Evolutionary conservation across 2,888 invertebrate species (phyloP).

Genomic region (Julus scanicus): DNA sequence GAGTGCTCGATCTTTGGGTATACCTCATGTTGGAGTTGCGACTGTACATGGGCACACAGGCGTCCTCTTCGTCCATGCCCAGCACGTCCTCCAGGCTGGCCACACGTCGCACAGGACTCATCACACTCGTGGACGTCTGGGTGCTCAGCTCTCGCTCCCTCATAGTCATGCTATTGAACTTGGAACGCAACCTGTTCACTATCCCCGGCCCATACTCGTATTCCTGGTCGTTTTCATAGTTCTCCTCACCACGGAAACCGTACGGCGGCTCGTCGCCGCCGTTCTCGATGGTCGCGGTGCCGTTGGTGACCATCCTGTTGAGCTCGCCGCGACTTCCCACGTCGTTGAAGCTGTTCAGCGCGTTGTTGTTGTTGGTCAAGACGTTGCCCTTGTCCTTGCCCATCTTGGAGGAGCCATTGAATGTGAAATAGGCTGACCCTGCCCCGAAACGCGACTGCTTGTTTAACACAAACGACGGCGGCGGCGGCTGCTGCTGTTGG

Average conservation of each 20-base stretch:
- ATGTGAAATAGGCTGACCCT: not conserved
- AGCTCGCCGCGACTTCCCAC: not conserved
- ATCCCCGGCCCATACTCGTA: slow-evolving; percentile 59
- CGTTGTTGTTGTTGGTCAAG: slow-evolving; percentile 7
- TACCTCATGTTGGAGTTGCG: not conserved
- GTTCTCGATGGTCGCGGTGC: not conserved
- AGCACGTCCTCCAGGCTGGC: slow-evolving; percentile 57
- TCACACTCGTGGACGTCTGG: not conserved
- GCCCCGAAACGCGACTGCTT: not conserved
- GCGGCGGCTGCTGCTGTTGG: no score
- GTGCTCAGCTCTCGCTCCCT: not conserved
- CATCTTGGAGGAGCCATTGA: not conserved
- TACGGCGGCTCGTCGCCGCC: not conserved
- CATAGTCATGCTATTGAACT: slow-evolving; percentile 57
- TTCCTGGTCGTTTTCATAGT: slow-evolving; percentile 44
- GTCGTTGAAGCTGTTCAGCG: not conserved
- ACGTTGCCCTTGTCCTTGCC: not conserved
- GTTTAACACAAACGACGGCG: not conserved
- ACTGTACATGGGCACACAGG: not conserved
- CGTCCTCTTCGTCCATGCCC: slow-evolving; percentile 31
- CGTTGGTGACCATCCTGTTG: not conserved
- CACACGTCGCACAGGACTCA: slow-evolving; percentile 56
- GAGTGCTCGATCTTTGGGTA: not conserved
- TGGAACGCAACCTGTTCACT: slow-evolving; percentile 58
- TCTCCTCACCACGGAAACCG: not conserved